Conservation (phyloP, 1,140 invertebrate species). For the Elysia chlorotica region DNA sequence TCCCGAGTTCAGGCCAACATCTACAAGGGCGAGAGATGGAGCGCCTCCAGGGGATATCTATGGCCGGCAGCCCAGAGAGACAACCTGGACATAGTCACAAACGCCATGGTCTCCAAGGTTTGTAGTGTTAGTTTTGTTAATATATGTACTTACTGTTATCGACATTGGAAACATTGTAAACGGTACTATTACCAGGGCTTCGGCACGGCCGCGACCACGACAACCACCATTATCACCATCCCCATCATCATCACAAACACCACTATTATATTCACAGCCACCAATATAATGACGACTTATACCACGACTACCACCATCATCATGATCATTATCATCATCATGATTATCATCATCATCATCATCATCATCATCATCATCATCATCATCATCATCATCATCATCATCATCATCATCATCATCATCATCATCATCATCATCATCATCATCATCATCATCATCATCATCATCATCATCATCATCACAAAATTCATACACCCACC, state of each 20-base stretch:
- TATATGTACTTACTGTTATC: not conserved
- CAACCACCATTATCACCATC: not conserved
- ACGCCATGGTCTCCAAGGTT: conserved; percentile 38
- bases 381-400: no score
- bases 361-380: no score
- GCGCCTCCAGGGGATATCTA: conserved; percentile 38
- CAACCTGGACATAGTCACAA: conserved; percentile 41
- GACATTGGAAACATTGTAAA: not conserved
- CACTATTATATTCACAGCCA: not conserved
- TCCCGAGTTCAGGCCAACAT: conserved; percentile 28
- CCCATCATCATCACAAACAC: not conserved
- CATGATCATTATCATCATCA: no score
- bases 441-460: no score
- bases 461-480: no score
- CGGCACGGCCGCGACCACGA: not conserved
- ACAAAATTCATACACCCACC: no score
- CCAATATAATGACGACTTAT: not conserved
- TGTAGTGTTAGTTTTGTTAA: not conserved
- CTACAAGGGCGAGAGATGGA: conserved; percentile 36
- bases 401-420: no score
- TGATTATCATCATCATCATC: no score
- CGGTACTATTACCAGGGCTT: not conserved
- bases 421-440: no score
- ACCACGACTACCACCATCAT: no score
- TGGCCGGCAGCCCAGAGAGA: conserved; percentile 30